These are phyloP conservation scores for Daboia siamensis DNA, from an alignment of 2,113 vertebrate species.

Conservation along the genomic window DNA sequence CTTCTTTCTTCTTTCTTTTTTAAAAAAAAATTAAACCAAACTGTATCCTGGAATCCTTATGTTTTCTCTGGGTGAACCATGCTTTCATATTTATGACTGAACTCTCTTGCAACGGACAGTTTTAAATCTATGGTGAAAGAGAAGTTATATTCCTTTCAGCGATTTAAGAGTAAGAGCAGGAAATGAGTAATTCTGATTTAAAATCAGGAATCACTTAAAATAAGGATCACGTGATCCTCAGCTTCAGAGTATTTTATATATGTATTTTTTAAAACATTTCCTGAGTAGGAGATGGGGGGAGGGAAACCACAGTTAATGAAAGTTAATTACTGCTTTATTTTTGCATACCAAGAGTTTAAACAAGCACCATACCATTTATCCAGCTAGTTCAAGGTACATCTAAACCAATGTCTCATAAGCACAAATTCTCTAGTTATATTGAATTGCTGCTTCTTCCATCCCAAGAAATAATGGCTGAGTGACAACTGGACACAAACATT, in stretches of 20 bases:
- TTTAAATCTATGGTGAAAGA: conserved; percentile 54
- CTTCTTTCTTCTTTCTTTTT: conserved; percentile 11
- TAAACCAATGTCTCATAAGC: background rate
- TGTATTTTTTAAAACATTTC: background rate
- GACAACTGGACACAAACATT: background rate
- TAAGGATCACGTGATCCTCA: conserved; percentile 68
- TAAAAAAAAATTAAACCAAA: conserved; percentile 12
- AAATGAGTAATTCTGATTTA: conserved; percentile 59
- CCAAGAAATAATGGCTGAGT: background rate
- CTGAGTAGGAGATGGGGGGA: background rate
- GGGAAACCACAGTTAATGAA: background rate
- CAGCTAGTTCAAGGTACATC: background rate
- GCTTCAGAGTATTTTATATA: conserved; percentile 47
- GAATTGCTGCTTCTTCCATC: background rate
- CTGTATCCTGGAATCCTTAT: conserved; percentile 56
- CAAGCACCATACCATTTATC: background rate
- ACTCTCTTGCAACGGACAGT: conserved; percentile 55
- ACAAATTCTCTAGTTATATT: background rate
- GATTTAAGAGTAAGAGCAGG: conserved; percentile 29
- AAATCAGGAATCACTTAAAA: conserved; percentile 71
- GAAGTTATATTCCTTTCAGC: conserved; percentile 55
- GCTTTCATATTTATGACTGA: conserved; percentile 57
- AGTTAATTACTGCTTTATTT: background rate
- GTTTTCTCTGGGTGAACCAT: conserved; percentile 53
- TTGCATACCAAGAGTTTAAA: conserved; percentile 31